Base-by-base conservation (phyloP, 2,888 invertebrate genomes). In the Carcina quercana region DNA sequence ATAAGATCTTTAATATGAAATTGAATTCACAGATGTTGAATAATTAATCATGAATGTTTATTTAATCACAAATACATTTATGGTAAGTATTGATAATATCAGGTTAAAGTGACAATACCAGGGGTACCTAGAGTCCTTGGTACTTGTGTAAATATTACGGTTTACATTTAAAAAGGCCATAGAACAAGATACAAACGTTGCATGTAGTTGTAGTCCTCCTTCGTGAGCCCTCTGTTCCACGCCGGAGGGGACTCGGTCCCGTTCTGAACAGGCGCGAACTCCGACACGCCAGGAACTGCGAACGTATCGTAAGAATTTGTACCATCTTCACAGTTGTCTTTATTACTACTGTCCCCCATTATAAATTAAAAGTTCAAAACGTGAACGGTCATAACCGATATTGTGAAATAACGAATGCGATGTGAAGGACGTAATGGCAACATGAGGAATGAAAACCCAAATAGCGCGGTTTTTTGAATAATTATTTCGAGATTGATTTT, bases 241-340 rank as follows among this genome's bases (percentile, higher is more conserved):
- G 90, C 86, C 27, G 88, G 85, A 29, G 87, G 87, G 3, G 88
- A 86, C 30, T 86, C 83, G 42, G 84, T 86, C 10, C 59, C 60
- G 38, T 61, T 71, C 28, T 90, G 90, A 62, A 88, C 84, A 30
- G 89, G 88, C 24, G 91, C 90, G 69, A 93, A 96, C 59, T 95
- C 93, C 13, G 92, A 91, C 41, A 96, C 91, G 45, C 96, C 96
- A 66, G 96, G 95, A 86, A 97, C 96, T 93, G 72, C 47, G 60
- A 78, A 71, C 40, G 70, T 68, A 50, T 75, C 72, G 41, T 63
- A 61, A 32, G 75, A 69, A 51, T 62, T 60, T 42, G 74, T 67
- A 25, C 33, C 57, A 20, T 73, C 67, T 14, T 72, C 66, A 32
- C 50, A 39, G 39, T 59, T 56, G 2, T 54, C 44, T 35, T 60